Percentiles rank a stretch among this genome's conserved stretches.
Conservation (phyloP, 2,797 vertebrate species). For the Mormyrus hasselquistii region DNA sequence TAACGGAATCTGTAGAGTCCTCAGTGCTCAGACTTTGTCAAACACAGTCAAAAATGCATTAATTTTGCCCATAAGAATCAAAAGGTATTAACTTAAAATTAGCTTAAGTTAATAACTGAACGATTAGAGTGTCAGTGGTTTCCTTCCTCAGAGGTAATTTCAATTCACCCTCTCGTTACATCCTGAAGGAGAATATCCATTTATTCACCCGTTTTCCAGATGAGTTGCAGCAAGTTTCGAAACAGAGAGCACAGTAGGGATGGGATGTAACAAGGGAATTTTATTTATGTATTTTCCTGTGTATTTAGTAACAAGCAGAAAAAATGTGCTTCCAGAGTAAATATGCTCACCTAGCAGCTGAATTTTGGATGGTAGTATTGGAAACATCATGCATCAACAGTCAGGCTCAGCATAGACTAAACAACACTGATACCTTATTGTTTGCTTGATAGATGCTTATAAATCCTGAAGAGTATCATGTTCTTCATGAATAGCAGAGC, state of each 20-base stretch:
- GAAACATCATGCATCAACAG: conserved; percentile 3
- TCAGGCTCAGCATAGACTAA: conserved; percentile 4
- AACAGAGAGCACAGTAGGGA: not conserved
- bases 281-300: not conserved
- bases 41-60: not conserved
- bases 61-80: not conserved
- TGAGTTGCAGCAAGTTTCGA: not conserved
- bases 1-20: not conserved
- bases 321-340: not conserved
- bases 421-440: conserved; percentile 12
- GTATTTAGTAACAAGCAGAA: not conserved
- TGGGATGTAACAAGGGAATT: not conserved
- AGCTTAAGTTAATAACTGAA: not conserved
- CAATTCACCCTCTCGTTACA: not conserved
- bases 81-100: conserved; percentile 1
- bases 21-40: not conserved
- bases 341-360: not conserved
- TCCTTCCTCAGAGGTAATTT: not conserved
- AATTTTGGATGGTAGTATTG: not conserved
- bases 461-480: conserved; percentile 6
- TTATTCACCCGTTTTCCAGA: not conserved
- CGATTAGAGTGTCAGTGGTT: not conserved
- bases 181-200: not conserved
- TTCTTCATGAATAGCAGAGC: conserved; percentile 5
- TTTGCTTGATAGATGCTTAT: not conserved